Evolutionary conservation across 2,797 vertebrate species (phyloP), one percentile per base, ranked within the genome.

Genomic region (Sylvia borin): DNA sequence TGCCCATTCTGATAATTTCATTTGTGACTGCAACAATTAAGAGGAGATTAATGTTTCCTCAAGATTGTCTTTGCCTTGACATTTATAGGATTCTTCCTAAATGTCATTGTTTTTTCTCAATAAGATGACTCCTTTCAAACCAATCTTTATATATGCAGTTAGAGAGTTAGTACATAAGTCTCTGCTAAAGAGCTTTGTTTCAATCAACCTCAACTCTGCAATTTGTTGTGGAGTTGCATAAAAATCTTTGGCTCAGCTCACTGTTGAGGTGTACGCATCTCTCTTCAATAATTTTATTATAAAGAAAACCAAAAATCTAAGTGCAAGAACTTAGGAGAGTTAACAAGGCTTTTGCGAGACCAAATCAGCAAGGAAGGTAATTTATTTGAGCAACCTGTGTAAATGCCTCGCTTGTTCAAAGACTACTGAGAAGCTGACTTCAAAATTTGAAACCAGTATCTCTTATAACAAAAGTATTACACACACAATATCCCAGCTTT

Each of bases 1-100:
- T 76, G 68, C 54, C 29, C 18, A 60, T 54, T 70, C 31, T 32
- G 48, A 43, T 51, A n/a, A 26, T 75, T 87, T 48, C 3, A 29
- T 61, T 76, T 83, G 31, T 86, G 34, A 61, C 34, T 62, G 14
- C 32, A 84, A 82, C 80, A 66, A 40, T 66, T 85, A 88, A n/a
- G 24, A 34, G 54, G 27, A 95, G 16, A 85, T 61, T 57, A 68
- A 70, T n/a, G 31, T 24, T 70, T 67, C 88, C 55, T 60, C 27
- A 5, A 54, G 74, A 57, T 42, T 79, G 34, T 20, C 16, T 77
- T 70, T 86, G 16, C 7, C 70, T 88, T 94, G 57, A 57, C 16
- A 93, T 94, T 92, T 83, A 72, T 18, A 84, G 15, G 34, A 78
- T 20, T 86, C 34, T 58, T 89, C 61, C 84, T 62, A 79, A 97